A percentile compares a stretch with the other conserved stretches of the same genome.
These are phyloP conservation scores for Sarcophaga peregrina DNA, from an alignment of 1,140 invertebrate genomes.

Conservation along the genomic window DNA sequence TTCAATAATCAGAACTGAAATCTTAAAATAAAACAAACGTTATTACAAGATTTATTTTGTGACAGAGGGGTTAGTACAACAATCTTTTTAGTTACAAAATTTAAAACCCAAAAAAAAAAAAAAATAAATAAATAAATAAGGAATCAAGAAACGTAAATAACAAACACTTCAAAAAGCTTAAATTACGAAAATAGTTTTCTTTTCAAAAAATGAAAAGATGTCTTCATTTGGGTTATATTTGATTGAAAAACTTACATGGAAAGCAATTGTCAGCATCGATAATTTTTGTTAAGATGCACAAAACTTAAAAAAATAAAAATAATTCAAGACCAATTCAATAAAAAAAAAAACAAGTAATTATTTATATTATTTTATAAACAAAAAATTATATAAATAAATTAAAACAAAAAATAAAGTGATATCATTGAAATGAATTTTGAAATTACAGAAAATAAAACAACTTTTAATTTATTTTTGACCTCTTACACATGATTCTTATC, in stretches of 20 bases:
- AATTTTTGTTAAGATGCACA: slow-evolving; percentile 62
- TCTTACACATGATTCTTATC: too few species aligned
- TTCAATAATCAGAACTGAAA: too few species aligned
- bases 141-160: too few species aligned
- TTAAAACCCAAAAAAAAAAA: background rate
- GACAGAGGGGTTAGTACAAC: background rate
- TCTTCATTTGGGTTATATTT: background rate
- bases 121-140: too few species aligned
- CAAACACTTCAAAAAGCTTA: background rate
- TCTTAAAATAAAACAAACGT: too few species aligned
- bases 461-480: too few species aligned
- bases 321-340: slow-evolving; percentile 29
- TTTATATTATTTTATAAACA: slow-evolving; percentile 26
- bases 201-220: background rate
- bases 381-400: background rate
- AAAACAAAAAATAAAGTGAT: slow-evolving; percentile 36
- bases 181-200: background rate
- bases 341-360: slow-evolving; percentile 14
- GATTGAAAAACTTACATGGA: slow-evolving; percentile 64
- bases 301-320: slow-evolving; percentile 50
- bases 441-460: slow-evolving; percentile 28
- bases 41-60: background rate
- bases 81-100: slow-evolving; percentile 5
- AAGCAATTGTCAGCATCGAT: slow-evolving; percentile 65
- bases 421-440: slow-evolving; percentile 41